phyloP scores from a whole-genome alignment of 2,888 invertebrate species.

The Chelonus formosanus region DNA sequence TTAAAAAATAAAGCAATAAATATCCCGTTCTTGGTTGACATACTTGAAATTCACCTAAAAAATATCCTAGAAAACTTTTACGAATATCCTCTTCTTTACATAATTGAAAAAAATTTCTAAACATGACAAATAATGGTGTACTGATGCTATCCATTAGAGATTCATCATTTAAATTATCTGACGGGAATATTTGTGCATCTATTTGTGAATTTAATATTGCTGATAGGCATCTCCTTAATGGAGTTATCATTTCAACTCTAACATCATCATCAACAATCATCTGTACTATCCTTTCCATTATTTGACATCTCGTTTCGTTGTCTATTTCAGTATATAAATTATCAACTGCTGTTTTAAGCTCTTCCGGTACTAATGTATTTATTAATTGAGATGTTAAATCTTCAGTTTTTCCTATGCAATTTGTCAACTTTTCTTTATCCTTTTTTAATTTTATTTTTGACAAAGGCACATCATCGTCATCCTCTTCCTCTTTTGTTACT shows the following conservation, averaged over 20 bases:
- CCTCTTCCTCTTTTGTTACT: conserved; percentile 70
- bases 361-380: conserved; percentile 64
- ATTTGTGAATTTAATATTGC: conserved; percentile 69
- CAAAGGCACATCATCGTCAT: conserved; percentile 80
- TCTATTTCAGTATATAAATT: conserved; percentile 70
- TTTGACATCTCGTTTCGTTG: conserved; percentile 71
- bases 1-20: conserved; percentile 87
- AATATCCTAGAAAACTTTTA: conserved; percentile 79
- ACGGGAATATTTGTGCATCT: conserved; percentile 67
- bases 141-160: conserved; percentile 80
- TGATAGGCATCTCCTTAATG: conserved; percentile 71
- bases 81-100: conserved; percentile 76
- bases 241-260: conserved; percentile 70
- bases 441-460: conserved; percentile 78
- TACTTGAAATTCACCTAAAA: conserved; percentile 77
- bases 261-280: conserved; percentile 71
- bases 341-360: conserved; percentile 68
- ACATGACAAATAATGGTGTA: conserved; percentile 86
- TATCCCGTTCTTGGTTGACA: conserved; percentile 82
- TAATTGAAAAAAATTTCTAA: conserved; percentile 80
- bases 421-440: conserved; percentile 52
- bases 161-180: conserved; percentile 68
- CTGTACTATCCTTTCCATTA: conserved; percentile 73
- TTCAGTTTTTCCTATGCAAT: conserved; percentile 56
- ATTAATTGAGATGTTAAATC: conserved; percentile 56